A percentile compares a stretch with the other conserved stretches of the same genome.
phyloP scores from a whole-genome alignment of 2,113 vertebrate genomes.

The Equus przewalskii region DNA sequence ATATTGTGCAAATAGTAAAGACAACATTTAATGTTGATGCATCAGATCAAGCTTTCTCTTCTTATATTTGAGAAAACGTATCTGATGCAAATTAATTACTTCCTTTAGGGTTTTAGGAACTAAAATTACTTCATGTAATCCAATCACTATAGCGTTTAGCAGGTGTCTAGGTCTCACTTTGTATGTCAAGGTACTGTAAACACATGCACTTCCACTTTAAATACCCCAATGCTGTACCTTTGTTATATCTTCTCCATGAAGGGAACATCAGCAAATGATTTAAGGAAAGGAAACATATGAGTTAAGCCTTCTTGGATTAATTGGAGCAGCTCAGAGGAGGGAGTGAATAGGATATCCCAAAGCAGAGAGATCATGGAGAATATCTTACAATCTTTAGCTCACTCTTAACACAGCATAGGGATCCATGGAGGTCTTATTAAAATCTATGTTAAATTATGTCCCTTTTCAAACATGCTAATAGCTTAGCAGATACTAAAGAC shows the following conservation, averaged over 20 bases:
- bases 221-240: not conserved
- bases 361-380: constrained; percentile 15
- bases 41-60: not conserved
- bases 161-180: not conserved
- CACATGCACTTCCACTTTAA: not conserved
- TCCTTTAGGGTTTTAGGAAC: not conserved
- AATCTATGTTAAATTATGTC: not conserved
- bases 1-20: not conserved
- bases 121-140: not conserved
- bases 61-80: not conserved
- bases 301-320: not conserved
- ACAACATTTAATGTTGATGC: not conserved
- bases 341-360: not conserved
- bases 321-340: not conserved
- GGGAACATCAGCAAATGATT: not conserved
- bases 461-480: not conserved
- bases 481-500: not conserved
- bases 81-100: not conserved
- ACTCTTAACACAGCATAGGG: not conserved
- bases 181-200: not conserved
- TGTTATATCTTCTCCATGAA: not conserved
- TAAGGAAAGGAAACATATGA: not conserved
- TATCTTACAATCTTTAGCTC: not conserved
- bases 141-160: not conserved
- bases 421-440: not conserved